Conservation (phyloP, 2,888 invertebrate genomes). For the Nebria salina region DNA sequence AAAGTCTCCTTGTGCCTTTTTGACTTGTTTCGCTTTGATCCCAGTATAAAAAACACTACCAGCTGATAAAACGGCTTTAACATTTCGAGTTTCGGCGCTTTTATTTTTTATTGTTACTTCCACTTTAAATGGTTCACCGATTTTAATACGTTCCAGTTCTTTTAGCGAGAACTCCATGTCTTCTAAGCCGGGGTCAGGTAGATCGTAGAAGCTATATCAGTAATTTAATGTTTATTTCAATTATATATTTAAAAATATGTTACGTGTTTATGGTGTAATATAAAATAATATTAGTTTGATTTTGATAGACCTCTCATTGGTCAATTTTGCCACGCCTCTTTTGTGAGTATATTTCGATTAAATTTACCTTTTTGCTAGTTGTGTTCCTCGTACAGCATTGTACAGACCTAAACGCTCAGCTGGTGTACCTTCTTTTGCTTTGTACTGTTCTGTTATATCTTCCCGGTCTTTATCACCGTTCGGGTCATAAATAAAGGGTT, state of each 20-base stretch:
- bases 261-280: not conserved
- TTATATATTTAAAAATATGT: slow-evolving; percentile 4
- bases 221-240: not conserved
- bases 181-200: slow-evolving; percentile 67
- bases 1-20: slow-evolving; percentile 74
- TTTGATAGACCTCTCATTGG: too few relatives aligned
- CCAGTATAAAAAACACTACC: slow-evolving; percentile 83
- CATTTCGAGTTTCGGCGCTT: slow-evolving; percentile 68
- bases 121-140: slow-evolving; percentile 76
- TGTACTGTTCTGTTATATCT: slow-evolving; percentile 77
- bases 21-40: slow-evolving; percentile 74
- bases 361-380: slow-evolving; percentile 70
- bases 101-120: slow-evolving; percentile 74
- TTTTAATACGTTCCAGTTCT: slow-evolving; percentile 75
- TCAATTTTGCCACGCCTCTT: too few relatives aligned
- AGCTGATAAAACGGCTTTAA: slow-evolving; percentile 74
- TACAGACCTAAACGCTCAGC: slow-evolving; percentile 78
- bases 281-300: too few relatives aligned
- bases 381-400: slow-evolving; percentile 77
- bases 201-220: slow-evolving; percentile 66
- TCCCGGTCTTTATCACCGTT: slow-evolving; percentile 76
- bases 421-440: slow-evolving; percentile 75
- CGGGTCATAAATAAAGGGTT: slow-evolving; percentile 76
- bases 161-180: slow-evolving; percentile 74
- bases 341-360: not conserved